Percentiles rank a stretch among this genome's conserved stretches.
Conservation (phyloP, 2,888 invertebrate genomes). For the Caenorhabditis zanzibari region DNA sequence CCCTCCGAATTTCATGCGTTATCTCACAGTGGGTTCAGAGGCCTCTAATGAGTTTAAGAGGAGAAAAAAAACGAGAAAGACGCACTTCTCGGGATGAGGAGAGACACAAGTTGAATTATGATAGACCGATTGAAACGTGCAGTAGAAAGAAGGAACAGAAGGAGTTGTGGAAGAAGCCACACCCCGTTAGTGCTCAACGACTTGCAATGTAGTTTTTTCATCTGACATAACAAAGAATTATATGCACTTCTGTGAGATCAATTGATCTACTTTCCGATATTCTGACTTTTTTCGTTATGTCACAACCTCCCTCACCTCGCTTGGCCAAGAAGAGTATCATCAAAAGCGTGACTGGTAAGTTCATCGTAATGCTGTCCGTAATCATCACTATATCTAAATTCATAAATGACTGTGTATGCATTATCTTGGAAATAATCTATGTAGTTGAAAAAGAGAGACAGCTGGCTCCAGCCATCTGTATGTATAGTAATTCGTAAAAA, state of each 20-base stretch:
- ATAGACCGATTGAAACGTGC: constrained; percentile 54
- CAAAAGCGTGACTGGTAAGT: constrained; percentile 57
- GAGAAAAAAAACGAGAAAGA: constrained; percentile 37
- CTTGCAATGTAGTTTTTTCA: constrained; percentile 23
- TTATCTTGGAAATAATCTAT: neutral
- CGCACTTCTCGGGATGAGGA: constrained; percentile 18
- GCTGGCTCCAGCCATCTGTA: constrained; percentile 51
- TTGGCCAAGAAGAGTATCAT: constrained; percentile 34
- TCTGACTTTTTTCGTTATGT: neutral
- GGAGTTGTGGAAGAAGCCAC: constrained; percentile 34
- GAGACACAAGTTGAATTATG: constrained; percentile 60
- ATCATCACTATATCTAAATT: neutral
- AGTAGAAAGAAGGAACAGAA: constrained; percentile 23
- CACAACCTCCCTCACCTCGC: constrained; percentile 32
- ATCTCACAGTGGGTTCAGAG: constrained; percentile 50
- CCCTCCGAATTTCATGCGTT: constrained; percentile 61
- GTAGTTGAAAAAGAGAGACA: constrained; percentile 17
- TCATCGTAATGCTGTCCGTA: too few species aligned
- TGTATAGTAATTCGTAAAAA: neutral
- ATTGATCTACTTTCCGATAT: neutral
- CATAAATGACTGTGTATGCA: too few species aligned
- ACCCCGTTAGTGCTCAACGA: constrained; percentile 33
- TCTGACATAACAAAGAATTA: constrained; percentile 7
- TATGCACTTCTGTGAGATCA: neutral
- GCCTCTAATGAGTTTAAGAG: constrained; percentile 53